phyloP scores from a whole-genome alignment of 2,113 vertebrate genomes.

The Zosterops hypoxanthus region DNA sequence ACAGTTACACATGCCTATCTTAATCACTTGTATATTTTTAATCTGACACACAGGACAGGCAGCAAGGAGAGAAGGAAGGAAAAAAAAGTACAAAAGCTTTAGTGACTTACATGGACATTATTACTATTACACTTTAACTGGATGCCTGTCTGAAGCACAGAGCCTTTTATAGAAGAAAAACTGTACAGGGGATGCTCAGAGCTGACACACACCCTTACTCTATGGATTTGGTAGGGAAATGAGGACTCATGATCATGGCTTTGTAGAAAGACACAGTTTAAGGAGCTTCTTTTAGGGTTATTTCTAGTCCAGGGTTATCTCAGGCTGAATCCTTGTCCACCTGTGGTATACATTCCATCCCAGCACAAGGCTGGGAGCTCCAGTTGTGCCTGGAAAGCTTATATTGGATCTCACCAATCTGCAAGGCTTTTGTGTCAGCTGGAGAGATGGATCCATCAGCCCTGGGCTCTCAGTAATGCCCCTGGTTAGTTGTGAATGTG shows the following conservation, averaged over 20 bases:
- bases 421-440: background rate
- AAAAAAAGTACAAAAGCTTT: background rate
- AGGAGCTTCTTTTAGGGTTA: background rate
- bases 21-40: background rate
- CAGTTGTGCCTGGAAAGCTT: background rate
- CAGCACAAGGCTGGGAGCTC: background rate
- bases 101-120: background rate
- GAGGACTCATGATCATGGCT: background rate
- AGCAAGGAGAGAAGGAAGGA: background rate
- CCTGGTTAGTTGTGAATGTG: background rate
- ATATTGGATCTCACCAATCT: fast-evolving
- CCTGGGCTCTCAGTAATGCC: background rate
- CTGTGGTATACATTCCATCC: fast-evolving
- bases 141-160: background rate
- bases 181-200: background rate
- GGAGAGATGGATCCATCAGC: background rate
- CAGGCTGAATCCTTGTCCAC: background rate
- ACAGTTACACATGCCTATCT: background rate
- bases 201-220: fast-evolving
- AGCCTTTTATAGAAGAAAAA: background rate
- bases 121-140: background rate
- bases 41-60: background rate
- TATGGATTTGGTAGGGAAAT: background rate
- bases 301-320: background rate
- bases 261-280: background rate